Conservation (phyloP, 2,888 invertebrate species). For the Isotomurus palustris region DNA sequence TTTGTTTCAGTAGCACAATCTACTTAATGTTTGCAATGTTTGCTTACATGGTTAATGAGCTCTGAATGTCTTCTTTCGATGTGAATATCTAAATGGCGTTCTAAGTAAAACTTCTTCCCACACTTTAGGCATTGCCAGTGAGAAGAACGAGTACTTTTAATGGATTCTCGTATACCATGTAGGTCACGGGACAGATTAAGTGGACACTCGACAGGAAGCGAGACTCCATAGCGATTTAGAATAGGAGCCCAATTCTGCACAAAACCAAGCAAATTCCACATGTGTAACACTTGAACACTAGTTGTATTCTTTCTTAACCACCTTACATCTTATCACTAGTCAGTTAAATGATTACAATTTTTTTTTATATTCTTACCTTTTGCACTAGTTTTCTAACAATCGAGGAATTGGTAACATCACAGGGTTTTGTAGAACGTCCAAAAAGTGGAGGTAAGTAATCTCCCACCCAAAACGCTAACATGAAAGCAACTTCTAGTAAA, state of each 20-base stretch:
- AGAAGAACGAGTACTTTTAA: conserved; percentile 78
- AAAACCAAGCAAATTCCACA: too few species aligned
- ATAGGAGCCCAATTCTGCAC: conserved; percentile 79
- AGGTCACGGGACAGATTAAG: conserved; percentile 83
- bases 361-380: conserved; percentile 59
- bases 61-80: conserved; percentile 83
- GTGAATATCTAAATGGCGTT: conserved; percentile 78
- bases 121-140: conserved; percentile 89
- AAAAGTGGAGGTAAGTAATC: conserved; percentile 43
- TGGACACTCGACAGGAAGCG: conserved; percentile 81
- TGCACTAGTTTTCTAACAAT: conserved; percentile 81
- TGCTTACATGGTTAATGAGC: conserved; percentile 70
- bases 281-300: conserved; percentile 7
- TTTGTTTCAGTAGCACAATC: too few species aligned
- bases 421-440: conserved; percentile 36
- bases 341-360: background rate
- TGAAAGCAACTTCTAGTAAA: conserved; percentile 42
- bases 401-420: conserved; percentile 62
- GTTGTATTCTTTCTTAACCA: too few species aligned
- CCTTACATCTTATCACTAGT: background rate
- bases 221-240: conserved; percentile 80
- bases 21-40: conserved; percentile 2
- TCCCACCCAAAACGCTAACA: conserved; percentile 46
- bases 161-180: conserved; percentile 78
- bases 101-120: conserved; percentile 86